A percentile compares a stretch with the other conserved stretches of the same genome.
These are phyloP conservation scores for Eptesicus fuscus DNA, from an alignment of 2,113 vertebrate genomes.

Conservation along the genomic window DNA sequence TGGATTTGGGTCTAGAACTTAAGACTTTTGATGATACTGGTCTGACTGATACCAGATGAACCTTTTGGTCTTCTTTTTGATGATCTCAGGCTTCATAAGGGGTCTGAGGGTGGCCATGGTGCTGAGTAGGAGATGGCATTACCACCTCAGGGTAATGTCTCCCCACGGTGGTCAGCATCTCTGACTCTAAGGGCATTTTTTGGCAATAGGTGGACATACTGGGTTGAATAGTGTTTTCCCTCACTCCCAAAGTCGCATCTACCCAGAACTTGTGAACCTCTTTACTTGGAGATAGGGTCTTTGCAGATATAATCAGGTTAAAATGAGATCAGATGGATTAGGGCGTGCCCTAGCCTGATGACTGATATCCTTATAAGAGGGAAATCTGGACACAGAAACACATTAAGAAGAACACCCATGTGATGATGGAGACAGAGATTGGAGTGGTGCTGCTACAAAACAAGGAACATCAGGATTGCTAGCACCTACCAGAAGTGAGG, in stretches of 20 bases:
- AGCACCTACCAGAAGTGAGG: background rate
- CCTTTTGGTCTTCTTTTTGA: background rate
- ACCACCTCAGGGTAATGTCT: background rate
- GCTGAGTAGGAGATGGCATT: background rate
- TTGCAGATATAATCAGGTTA: background rate
- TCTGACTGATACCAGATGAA: background rate
- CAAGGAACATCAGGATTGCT: background rate
- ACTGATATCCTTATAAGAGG: background rate
- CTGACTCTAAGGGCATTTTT: background rate
- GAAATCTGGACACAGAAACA: background rate
- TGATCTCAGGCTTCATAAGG: background rate
- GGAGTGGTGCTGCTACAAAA: background rate
- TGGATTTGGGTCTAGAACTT: background rate
- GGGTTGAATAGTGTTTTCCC: background rate
- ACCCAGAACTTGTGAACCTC: background rate
- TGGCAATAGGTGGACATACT: background rate
- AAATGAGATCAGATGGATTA: background rate
- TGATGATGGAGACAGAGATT: background rate
- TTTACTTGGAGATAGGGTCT: background rate
- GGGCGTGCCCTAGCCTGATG: background rate
- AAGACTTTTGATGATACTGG: background rate
- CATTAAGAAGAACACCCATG: background rate
- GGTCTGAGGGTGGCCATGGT: background rate
- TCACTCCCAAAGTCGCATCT: background rate
- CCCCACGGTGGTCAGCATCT: background rate